phyloP scores from a whole-genome alignment of 2,113 vertebrate species.

The Dicentrarchus labrax region DNA sequence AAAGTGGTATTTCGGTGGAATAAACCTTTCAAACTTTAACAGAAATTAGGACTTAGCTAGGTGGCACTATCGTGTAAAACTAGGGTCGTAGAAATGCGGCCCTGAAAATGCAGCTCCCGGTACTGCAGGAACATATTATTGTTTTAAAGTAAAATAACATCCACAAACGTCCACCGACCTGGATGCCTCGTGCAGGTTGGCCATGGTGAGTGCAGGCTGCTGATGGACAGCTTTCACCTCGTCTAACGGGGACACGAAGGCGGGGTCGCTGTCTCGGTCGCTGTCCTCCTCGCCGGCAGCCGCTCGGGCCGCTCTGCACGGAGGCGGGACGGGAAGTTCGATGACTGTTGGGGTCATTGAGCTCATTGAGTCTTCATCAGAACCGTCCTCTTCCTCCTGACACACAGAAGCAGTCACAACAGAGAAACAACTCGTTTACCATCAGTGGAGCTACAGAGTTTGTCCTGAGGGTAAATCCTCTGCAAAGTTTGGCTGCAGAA shows the following conservation, averaged over 20 bases:
- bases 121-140: no score
- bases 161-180: conserved; percentile 78
- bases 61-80: no score
- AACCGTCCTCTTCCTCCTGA: conserved; percentile 85
- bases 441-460: no score
- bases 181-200: conserved; percentile 94
- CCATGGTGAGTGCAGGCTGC: conserved; percentile 87
- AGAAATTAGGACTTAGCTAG: no score
- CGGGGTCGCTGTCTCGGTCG: conserved; percentile 87
- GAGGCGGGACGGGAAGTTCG: conserved; percentile 65
- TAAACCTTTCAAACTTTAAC: no score
- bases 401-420: background rate
- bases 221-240: conserved; percentile 89
- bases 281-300: conserved; percentile 84
- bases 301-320: conserved; percentile 65
- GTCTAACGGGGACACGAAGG: conserved; percentile 87
- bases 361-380: conserved; percentile 76
- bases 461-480: no score
- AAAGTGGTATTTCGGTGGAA: no score
- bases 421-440: background rate
- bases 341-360: conserved; percentile 7
- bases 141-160: no score
- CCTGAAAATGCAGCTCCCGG: no score
- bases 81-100: no score
- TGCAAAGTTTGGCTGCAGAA: no score